Evolutionary conservation across 2,797 vertebrate species (phyloP).

Genomic region (Anniella stebbinsi): DNA sequence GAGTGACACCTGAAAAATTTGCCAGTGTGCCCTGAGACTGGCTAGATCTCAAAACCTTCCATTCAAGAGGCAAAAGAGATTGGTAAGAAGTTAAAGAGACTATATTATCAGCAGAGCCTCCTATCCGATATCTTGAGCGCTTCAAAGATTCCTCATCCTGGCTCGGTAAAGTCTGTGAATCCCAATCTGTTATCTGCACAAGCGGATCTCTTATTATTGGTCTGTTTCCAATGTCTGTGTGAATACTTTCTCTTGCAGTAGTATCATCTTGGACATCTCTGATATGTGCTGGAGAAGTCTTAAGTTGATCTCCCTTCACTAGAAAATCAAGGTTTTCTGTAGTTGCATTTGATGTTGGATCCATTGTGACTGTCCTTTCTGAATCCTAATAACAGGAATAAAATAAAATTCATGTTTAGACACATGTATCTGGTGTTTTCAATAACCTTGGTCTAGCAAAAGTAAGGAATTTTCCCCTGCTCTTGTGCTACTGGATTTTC

Average conservation of each 20-base stretch:
- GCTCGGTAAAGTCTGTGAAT: not conserved
- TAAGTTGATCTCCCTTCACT: not conserved
- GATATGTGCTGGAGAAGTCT: not conserved
- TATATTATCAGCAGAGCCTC: slow-evolving; percentile 50
- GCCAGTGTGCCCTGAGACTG: slow-evolving; percentile 29
- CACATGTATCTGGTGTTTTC: not conserved
- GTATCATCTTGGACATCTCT: not conserved
- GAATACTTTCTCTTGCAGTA: not conserved
- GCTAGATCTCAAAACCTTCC: slow-evolving; percentile 28
- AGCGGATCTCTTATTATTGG: not conserved
- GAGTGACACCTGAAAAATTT: not conserved
- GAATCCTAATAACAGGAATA: not conserved
- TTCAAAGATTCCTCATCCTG: slow-evolving; percentile 9
- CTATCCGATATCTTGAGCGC: slow-evolving; percentile 7
- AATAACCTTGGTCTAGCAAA: not conserved
- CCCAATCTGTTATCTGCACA: not conserved
- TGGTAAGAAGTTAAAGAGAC: slow-evolving; percentile 22
- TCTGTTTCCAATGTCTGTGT: not conserved
- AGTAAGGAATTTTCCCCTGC: not conserved
- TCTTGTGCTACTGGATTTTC: not conserved
- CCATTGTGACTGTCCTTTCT: not conserved
- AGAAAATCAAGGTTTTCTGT: not conserved
- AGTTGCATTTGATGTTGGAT: not conserved
- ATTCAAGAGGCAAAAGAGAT: slow-evolving; percentile 31
- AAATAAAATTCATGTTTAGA: not conserved